These are phyloP conservation scores for Neolamprologus fasciatus DNA, from an alignment of 2,113 vertebrate genomes.

Conservation along the genomic window DNA sequence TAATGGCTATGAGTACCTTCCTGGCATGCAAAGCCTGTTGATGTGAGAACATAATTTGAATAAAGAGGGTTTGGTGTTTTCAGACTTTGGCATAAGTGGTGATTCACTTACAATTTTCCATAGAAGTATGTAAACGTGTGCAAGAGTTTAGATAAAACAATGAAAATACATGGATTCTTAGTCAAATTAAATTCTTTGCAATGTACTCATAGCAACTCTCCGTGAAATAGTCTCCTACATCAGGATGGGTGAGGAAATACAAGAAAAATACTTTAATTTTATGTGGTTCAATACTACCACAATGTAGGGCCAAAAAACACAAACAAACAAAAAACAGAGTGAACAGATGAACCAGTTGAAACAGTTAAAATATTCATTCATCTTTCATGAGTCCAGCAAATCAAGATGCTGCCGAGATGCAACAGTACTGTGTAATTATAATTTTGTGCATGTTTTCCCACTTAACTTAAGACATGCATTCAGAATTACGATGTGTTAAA, in stretches of 20 bases:
- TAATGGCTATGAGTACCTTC: background rate
- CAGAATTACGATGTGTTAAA: background rate
- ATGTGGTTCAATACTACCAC: background rate
- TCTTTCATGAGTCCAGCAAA: background rate
- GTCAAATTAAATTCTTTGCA: background rate
- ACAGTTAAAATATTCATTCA: background rate
- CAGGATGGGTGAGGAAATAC: background rate
- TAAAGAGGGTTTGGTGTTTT: background rate
- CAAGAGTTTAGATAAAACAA: background rate
- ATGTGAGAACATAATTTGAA: background rate
- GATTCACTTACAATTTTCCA: background rate
- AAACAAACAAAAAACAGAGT: background rate
- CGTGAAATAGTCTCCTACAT: background rate
- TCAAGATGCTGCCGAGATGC: background rate
- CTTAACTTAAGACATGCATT: background rate
- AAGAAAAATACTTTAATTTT: background rate
- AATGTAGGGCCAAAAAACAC: background rate
- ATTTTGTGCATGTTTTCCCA: background rate
- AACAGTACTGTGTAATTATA: background rate
- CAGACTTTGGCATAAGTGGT: background rate
- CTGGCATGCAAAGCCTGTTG: background rate
- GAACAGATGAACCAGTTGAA: background rate
- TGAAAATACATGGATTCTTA: background rate
- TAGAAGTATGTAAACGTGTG: background rate
- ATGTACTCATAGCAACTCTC: background rate